Conservation (phyloP, 2,888 invertebrate genomes). For the Cosmia pyralina region DNA sequence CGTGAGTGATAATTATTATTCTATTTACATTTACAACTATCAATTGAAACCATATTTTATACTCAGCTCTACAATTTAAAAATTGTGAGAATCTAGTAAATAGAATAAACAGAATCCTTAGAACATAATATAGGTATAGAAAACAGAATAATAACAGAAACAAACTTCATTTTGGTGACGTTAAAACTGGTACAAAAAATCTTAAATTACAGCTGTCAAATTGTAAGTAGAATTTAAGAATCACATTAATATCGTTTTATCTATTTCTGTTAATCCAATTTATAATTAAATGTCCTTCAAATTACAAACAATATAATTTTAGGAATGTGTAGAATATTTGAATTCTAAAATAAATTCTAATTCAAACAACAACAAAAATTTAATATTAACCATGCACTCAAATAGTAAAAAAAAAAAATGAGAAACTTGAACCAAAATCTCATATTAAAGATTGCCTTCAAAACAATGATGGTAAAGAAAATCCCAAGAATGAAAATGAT, state of each 20-base stretch:
- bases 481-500: not conserved
- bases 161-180: not conserved
- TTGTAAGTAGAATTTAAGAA: slow-evolving; percentile 16
- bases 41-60: slow-evolving; percentile 45
- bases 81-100: not conserved
- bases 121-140: not conserved
- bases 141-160: not conserved
- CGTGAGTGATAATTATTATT: slow-evolving; percentile 69
- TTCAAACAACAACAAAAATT: not conserved
- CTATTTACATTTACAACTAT: slow-evolving; percentile 61
- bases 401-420: not conserved
- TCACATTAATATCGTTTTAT: not conserved
- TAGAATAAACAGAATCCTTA: not conserved
- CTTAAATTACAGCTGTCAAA: slow-evolving; percentile 13
- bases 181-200: not conserved
- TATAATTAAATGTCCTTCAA: slow-evolving; percentile 1
- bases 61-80: slow-evolving; percentile 33
- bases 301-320: not conserved
- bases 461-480: slow-evolving; percentile 1
- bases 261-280: slow-evolving; percentile 1
- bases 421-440: not conserved
- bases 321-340: not conserved
- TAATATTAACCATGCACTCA: not conserved
- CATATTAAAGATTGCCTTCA: not conserved
- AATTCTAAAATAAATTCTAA: not conserved